Conservation (phyloP, 2,888 invertebrate species). For the Ypsolopha sequella region DNA sequence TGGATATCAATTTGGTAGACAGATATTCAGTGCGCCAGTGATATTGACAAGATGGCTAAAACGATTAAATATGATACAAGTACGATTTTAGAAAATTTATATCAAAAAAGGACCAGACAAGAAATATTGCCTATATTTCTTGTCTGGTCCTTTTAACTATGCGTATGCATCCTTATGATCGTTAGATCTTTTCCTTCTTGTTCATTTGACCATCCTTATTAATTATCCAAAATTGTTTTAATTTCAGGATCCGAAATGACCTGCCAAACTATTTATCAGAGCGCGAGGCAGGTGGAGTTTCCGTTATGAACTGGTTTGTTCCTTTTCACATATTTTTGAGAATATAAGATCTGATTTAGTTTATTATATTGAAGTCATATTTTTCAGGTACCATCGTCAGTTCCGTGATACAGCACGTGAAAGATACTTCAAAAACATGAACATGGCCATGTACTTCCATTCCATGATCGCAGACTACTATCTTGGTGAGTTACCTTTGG, state of each 20-base stretch:
- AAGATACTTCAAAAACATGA: conserved; percentile 97
- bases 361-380: too few relatives aligned
- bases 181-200: too few relatives aligned
- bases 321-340: too few relatives aligned
- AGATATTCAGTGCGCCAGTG: too few relatives aligned
- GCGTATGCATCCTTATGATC: too few relatives aligned
- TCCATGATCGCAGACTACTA: conserved; percentile 99
- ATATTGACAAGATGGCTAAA: too few relatives aligned
- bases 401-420: conserved; percentile 95
- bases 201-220: neutral
- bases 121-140: too few relatives aligned
- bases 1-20: neutral
- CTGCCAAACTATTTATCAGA: conserved; percentile 97
- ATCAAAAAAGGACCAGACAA: too few relatives aligned
- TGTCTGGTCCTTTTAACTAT: too few relatives aligned
- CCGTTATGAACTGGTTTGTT: conserved; percentile 91
- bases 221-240: neutral
- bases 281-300: conserved; percentile 97
- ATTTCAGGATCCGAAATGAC: conserved; percentile 88
- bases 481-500: conserved; percentile 69
- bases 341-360: too few relatives aligned
- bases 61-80: too few relatives aligned
- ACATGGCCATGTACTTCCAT: conserved; percentile 96
- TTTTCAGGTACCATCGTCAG: conserved; percentile 84
- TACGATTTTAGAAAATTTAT: too few relatives aligned